Evolutionary conservation across 2,888 invertebrate genomes (phyloP), one percentile per base, ranked within the genome.

Genomic region (Caenorhabditis angaria): DNA sequence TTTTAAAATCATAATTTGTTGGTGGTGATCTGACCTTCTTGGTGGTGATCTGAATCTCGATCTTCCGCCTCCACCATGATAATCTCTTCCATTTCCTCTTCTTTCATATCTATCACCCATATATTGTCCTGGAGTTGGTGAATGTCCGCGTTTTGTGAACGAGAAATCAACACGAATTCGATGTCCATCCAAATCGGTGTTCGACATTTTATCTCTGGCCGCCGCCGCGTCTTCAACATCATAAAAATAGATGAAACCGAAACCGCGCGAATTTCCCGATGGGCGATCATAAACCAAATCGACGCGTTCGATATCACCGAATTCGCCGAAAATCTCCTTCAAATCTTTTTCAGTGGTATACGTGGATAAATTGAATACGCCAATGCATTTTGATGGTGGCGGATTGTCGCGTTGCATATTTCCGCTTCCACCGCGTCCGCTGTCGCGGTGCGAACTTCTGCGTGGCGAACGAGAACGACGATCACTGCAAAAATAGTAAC

Each of bases 211-310:
- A 41, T 80, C 81, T 4, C 78, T 63, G n/a, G 83, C 85, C 8
- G 76, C 79, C 1, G 78, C 73, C 6, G 85, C 83, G 60, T 83
- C 82, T 14, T 83, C 81, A 1, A 80, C 14, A 5, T 67, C 61
- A 27, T 76, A 72, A 58, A 81, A 86, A 62, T 85, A 85, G 32
- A 86, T 67, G 65, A 86, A 86, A 18, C 84, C 86, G 61, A 86
- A 86, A 12, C 86, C 86, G 22, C 86, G 76, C 4, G 86, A 86
- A 10, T 83, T 79, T 12, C 85, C 83, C 10, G 82, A 82, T 92
- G 95, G 95, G 56, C 94, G 94, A 89, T 97, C 97, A 85, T 95
- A 94, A 61, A 97, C 95, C 77, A 97, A 92, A 90, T 95, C 94
- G 27, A 76, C 74, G 88, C 94, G 92, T 88, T 96, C 94, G 35